A percentile compares a stretch with the other conserved stretches of the same genome.
These are phyloP conservation scores for Geodia barretti DNA, from an alignment of 37 sponge, comb jelly and placozoan genomes.

Conservation along the genomic window DNA sequence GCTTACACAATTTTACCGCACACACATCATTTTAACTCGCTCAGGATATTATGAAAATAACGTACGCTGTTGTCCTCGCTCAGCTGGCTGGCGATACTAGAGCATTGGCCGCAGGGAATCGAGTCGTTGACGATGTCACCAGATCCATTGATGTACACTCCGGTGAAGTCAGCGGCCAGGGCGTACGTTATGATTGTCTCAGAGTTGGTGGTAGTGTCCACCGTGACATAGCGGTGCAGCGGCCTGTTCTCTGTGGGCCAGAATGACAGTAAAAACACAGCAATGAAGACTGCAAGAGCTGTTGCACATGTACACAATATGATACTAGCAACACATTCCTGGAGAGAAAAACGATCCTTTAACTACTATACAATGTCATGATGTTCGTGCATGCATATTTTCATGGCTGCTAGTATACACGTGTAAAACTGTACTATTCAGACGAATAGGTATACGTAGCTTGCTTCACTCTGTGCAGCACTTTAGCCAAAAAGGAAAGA, in stretches of 20 bases:
- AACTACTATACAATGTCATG: too few species aligned
- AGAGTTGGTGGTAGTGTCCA: constrained; percentile 6
- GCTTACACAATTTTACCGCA: constrained; percentile 3
- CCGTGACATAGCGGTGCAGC: constrained; percentile 36
- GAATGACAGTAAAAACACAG: too few species aligned
- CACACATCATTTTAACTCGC: not conserved
- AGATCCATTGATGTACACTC: not conserved
- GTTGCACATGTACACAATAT: too few species aligned
- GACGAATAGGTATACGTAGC: too few species aligned
- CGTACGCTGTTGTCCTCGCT: not conserved
- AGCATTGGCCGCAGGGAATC: not conserved
- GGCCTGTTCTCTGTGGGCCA: not conserved
- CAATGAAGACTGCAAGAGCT: too few species aligned
- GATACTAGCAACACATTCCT: too few species aligned
- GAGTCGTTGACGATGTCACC: not conserved
- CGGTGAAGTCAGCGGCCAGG: constrained; percentile 32
- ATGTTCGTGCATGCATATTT: too few species aligned
- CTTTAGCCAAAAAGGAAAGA: too few species aligned
- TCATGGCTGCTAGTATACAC: too few species aligned
- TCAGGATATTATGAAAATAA: not conserved
- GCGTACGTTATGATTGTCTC: constrained; percentile 31
- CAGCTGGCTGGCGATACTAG: not conserved
- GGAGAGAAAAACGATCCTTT: too few species aligned
- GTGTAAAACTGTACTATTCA: too few species aligned
- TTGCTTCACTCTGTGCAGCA: too few species aligned